These are phyloP conservation scores for Acanthopagrus latus DNA, from an alignment of 2,797 vertebrate genomes.

Conservation along the genomic window DNA sequence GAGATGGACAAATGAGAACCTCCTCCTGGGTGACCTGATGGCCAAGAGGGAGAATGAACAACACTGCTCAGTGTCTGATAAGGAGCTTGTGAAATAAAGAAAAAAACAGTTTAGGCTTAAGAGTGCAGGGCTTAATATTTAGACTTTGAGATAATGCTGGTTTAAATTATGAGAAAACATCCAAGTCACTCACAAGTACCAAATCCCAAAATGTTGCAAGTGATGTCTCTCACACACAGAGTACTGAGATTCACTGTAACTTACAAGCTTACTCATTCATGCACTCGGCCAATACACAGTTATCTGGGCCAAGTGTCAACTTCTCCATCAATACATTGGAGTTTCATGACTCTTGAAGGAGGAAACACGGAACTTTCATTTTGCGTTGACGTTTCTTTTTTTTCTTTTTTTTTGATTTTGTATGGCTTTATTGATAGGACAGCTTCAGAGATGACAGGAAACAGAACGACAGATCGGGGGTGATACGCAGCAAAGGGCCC, in stretches of 20 bases:
- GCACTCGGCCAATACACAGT: not conserved
- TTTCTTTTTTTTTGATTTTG: too few relatives aligned
- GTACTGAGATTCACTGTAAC: not conserved
- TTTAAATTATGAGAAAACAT: not conserved
- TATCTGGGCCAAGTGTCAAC: not conserved
- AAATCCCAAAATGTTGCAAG: not conserved
- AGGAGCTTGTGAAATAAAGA: conserved; percentile 20
- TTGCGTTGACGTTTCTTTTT: too few relatives aligned
- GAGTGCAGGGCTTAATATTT: not conserved
- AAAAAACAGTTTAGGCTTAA: not conserved
- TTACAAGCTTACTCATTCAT: not conserved
- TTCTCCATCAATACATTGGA: not conserved
- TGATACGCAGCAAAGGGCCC: too few relatives aligned
- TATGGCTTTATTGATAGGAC: too few relatives aligned
- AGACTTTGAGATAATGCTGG: not conserved
- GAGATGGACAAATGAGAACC: conserved; percentile 79
- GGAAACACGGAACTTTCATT: too few relatives aligned
- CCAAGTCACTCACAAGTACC: not conserved
- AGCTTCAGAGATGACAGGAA: too few relatives aligned
- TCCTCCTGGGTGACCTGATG: conserved; percentile 78
- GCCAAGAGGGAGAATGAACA: conserved; percentile 50
- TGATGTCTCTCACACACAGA: not conserved
- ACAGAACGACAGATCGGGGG: too few relatives aligned
- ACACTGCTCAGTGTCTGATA: conserved; percentile 45
- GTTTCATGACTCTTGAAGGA: not conserved